Conservation (phyloP, 2,888 invertebrate genomes). For the Xanthostigma xanthostigma region DNA sequence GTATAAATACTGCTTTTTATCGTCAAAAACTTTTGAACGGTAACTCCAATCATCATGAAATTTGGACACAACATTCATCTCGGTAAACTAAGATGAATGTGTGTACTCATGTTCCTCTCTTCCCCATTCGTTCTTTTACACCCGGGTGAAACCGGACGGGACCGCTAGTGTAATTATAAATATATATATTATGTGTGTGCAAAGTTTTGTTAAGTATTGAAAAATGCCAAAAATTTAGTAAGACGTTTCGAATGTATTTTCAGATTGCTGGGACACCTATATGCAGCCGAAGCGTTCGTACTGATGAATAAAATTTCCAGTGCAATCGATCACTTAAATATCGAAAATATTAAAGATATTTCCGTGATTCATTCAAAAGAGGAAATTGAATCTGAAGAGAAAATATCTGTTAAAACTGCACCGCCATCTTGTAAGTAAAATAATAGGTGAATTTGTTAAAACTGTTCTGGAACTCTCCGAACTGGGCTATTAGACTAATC, state of each 20-base stretch:
- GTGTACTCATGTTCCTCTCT: too few relatives aligned
- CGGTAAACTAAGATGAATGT: too few relatives aligned
- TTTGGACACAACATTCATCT: too few relatives aligned
- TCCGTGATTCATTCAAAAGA: slow-evolving; percentile 29
- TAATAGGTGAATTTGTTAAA: neutral
- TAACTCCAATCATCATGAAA: too few relatives aligned
- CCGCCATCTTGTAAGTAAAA: slow-evolving; percentile 24
- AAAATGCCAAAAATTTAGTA: neutral
- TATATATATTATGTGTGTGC: too few relatives aligned
- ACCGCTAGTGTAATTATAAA: too few relatives aligned
- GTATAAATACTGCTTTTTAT: too few relatives aligned
- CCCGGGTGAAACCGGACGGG: too few relatives aligned
- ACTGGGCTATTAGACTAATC: neutral
- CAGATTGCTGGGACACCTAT: slow-evolving; percentile 72
- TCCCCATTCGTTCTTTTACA: too few relatives aligned
- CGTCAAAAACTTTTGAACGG: too few relatives aligned
- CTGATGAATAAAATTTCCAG: slow-evolving; percentile 68
- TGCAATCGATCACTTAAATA: slow-evolving; percentile 71
- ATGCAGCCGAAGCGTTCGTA: slow-evolving; percentile 77
- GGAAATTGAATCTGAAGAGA: slow-evolving; percentile 29
- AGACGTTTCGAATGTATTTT: slow-evolving; percentile 12
- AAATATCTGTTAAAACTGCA: slow-evolving; percentile 20
- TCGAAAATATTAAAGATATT: slow-evolving; percentile 48
- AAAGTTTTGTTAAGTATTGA: neutral
- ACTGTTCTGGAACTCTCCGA: neutral